These are phyloP conservation scores for Dendropsophus ebraccatus DNA, from an alignment of 2,113 vertebrate genomes.

Conservation along the genomic window DNA sequence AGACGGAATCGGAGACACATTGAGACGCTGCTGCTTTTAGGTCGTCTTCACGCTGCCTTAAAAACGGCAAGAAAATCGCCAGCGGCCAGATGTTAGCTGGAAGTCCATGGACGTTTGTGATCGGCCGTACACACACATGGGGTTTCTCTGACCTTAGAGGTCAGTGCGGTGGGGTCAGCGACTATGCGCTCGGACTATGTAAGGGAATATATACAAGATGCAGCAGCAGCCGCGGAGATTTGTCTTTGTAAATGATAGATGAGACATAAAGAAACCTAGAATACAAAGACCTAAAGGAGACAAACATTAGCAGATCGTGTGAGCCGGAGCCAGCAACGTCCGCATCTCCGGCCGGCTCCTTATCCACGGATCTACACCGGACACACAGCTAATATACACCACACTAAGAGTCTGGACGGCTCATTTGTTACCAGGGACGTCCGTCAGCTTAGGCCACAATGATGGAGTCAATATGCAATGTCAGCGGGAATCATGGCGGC, in stretches of 20 bases:
- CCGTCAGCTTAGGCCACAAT: not conserved
- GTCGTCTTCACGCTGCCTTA: no score
- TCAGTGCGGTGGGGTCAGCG: no score
- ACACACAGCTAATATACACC: not conserved
- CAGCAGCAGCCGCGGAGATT: not conserved
- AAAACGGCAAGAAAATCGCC: no score
- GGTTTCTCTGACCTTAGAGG: no score
- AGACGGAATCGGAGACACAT: no score
- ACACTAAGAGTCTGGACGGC: not conserved
- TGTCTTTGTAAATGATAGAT: not conserved
- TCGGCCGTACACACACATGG: no score
- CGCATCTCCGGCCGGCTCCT: not conserved
- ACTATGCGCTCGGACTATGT: not conserved
- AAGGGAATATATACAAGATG: not conserved
- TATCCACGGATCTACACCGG: not conserved
- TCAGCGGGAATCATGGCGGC: not conserved
- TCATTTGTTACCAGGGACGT: not conserved
- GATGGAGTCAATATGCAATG: not conserved
- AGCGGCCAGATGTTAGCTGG: no score
- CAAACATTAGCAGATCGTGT: not conserved
- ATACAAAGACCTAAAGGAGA: not conserved
- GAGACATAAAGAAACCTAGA: not conserved
- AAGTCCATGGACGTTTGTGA: no score
- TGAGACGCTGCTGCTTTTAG: no score
- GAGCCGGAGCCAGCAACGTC: not conserved